Evolutionary conservation across 2,797 vertebrate genomes (phyloP), one percentile per base, ranked within the genome.

Genomic region (Phoxinus dragarum): DNA sequence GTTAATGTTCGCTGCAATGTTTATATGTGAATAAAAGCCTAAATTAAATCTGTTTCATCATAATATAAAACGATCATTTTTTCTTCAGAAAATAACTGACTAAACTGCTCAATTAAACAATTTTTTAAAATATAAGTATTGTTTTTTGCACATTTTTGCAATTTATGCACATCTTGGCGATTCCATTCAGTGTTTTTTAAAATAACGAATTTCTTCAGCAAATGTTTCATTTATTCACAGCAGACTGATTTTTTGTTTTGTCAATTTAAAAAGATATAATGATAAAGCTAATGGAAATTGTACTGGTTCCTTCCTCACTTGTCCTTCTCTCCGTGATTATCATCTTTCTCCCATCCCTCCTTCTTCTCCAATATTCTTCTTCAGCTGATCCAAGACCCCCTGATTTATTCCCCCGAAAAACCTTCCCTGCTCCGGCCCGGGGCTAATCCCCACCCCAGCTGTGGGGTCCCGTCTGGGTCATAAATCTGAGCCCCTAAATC

Each of bases 401-500:
- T 89, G 91, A 91, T 93, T 93, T 92, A 91, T 82, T 89, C 73
- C 59, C 80, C 84, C 14, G 36, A 47, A 90, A 90, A 89, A 36
- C 80, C 90, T 91, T 90, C 90, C 90, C 92, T 89, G 64, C 77
- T 79, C 82, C 17, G 75, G 34, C 82, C 88, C 86, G 69, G 80
- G 19, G 82, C 82, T 92, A 90, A 87, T 87, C 87, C 89, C 86
- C 76, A 77, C 87, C 84, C 90, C 89, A 87, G 90, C 88, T 87
- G 91, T 88, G 87, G 89, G 87, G 67, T 92, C 91, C 90, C 91
- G 19, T 31, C 61, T 66, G 71, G 79, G 73, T 84, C 84, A 85
- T 92, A 92, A 92, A 92, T 92, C 91, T 85, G 87, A 91, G 86
- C 89, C 88, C 84, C 85, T 91, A 91, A 91, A 91, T 90, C 90